A percentile compares a stretch with the other conserved stretches of the same genome.
Conservation (phyloP, 2,113 vertebrate species). For the Gymnarchus niloticus region DNA sequence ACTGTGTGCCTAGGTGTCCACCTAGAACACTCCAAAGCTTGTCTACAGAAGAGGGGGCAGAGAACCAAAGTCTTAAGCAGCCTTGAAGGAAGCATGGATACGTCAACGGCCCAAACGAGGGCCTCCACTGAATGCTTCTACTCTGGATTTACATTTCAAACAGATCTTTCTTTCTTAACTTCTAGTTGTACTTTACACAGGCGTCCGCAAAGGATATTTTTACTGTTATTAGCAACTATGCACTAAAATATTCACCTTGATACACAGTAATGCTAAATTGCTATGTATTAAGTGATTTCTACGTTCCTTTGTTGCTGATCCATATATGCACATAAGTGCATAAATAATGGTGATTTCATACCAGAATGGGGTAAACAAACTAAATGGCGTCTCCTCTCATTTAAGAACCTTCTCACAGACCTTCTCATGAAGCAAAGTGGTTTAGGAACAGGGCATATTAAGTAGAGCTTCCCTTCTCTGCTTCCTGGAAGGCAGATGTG, state of each 20-base stretch:
- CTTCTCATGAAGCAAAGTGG: no score
- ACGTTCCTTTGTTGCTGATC: background rate
- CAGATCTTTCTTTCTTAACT: background rate
- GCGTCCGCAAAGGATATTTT: background rate
- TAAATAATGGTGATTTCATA: background rate
- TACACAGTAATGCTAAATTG: background rate
- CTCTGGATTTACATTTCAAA: background rate
- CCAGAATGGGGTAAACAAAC: background rate
- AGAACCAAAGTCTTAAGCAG: background rate
- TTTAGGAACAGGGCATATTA: no score
- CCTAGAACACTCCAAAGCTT: conserved; percentile 31
- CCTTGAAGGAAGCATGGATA: background rate
- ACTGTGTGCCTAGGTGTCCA: conserved; percentile 37
- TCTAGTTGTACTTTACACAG: background rate
- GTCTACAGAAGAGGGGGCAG: background rate
- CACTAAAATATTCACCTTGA: background rate
- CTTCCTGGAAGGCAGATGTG: background rate
- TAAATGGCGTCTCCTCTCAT: background rate
- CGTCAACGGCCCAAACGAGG: background rate
- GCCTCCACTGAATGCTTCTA: background rate
- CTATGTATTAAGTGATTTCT: background rate
- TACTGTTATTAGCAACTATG: background rate
- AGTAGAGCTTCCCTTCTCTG: background rate
- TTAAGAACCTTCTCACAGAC: background rate
- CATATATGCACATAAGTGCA: no score